Base-by-base conservation (phyloP, 2,888 invertebrate genomes). In the Oxytorus armatus region DNA sequence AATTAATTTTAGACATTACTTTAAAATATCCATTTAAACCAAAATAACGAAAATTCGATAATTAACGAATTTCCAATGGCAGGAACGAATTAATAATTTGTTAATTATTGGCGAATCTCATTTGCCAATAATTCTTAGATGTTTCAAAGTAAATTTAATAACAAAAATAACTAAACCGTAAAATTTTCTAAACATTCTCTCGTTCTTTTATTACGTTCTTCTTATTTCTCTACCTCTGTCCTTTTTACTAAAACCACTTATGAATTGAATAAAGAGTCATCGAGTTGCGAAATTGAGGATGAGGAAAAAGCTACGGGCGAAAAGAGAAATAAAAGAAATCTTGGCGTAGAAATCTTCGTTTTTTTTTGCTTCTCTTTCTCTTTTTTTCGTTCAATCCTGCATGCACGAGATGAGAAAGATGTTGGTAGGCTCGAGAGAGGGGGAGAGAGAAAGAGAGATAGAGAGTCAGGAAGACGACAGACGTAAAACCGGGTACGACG, bases 391-490 rank as follows among this genome's bases (percentile, higher is more conserved):
- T 42, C 42, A 44, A 55, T 74, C 23, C 33, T 55, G 53, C 73
- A 55, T 53, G 53, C 44, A 49, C 21, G 65, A 51, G 66, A 75
- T 36, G 68, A 76, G 75, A 53, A 76, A 79, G 63, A 79, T 44
- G 79, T 74, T 51, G 66, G 55, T 68, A 39, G 55, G 49, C 42
- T 74, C 68, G 42, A 77, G 77, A n/a, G n/a, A n/a, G n/a, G n/a
- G n/a, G n/a, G n/a, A n/a, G n/a, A n/a, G n/a, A n/a, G n/a, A n/a
- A n/a, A n/a, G n/a, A n/a, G n/a, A n/a, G n/a, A n/a, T n/a, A n/a
- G n/a, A n/a, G n/a, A 80, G 77, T 29, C 69, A 70, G 70, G 73
- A 77, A 81, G 81, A 70, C 78, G 70, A 68, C 73, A 63, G 79
- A 66, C 77, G 81, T 79, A 77, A 79, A 81, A 74, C 65, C 73